Evolutionary conservation across 2,797 vertebrate genomes (phyloP), one percentile per base, ranked within the genome.

Genomic region (Acrossocheilus fasciatus): DNA sequence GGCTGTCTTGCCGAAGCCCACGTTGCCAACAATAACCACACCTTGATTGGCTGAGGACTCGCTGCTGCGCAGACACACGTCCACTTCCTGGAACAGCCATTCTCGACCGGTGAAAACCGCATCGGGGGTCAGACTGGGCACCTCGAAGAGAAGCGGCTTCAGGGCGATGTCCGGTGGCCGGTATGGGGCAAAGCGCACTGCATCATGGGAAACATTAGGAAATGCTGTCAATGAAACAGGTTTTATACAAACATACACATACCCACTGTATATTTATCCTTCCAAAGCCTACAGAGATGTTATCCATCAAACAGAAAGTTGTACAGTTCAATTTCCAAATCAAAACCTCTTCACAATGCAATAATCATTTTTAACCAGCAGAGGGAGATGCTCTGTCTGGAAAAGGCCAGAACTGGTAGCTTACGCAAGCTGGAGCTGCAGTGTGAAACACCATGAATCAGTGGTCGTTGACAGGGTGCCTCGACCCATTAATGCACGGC

Each of bases 1-100:
- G 90, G 98, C 97, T 0, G 98, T 98, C 90, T 99, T 99, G 36
- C 98, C 98, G 0, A 97, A 99, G 18, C 98, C 98, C 84, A 98
- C 98, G 89, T 97, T 98, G 54, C 98, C 98, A 0, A 97, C 93
- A 14, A 99, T 97, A 43, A 98, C 95, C 1, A 97, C 97, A 0
- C 98, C 98, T 20, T 93, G 96, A 90, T 96, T 97, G 88, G 96
- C 91, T 0, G 88, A 92, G 68, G 95, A 72, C 43, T 98, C 95
- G 0, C 95, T 88, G 34, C 95, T 94, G 87, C 96, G 95, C 78
- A 99, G 95, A 82, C 96, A 95, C 0, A 94, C 93, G 0, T 98
- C 97, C 4, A 99, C 96, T 93, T 99, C 97, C 20, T 98, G 97
- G 95, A 98, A 99, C 73, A 99, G 97, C 98, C 98, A 99, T 88